Evolutionary conservation across 2,797 vertebrate genomes (phyloP).

Genomic region (Manis pentadactyla): DNA sequence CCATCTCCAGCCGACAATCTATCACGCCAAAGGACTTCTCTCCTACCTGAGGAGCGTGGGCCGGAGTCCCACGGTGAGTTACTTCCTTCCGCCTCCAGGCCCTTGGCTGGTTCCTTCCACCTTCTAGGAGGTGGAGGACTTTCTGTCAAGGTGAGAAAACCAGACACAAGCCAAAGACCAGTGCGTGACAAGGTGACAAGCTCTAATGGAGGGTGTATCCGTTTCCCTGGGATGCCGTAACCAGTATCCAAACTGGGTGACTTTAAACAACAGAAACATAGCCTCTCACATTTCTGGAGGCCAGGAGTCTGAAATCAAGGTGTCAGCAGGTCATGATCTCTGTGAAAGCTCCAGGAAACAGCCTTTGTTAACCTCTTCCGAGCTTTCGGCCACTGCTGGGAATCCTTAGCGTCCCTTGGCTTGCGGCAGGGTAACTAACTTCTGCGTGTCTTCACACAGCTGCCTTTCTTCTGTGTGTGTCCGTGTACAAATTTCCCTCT

Average conservation of each 20-base stretch:
- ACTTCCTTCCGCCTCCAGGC: not conserved
- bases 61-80: conserved; percentile 92
- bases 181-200: no score
- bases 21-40: conserved; percentile 95
- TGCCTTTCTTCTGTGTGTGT: not conserved
- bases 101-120: not conserved
- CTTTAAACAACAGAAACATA: not conserved
- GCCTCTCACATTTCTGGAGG: not conserved
- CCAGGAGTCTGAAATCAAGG: not conserved
- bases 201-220: not conserved
- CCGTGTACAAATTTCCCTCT: not conserved
- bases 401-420: no score
- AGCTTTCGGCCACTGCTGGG: no score
- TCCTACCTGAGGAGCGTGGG: conserved; percentile 91
- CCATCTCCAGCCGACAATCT: conserved; percentile 93
- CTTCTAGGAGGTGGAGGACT: no score
- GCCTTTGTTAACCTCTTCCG: not conserved
- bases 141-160: not conserved
- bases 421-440: rapidly evolving
- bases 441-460: not conserved
- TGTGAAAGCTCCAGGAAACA: not conserved
- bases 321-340: not conserved
- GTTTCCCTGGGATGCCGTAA: not conserved
- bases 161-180: not conserved
- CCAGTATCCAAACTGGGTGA: not conserved